phyloP scores from a whole-genome alignment of 2,888 invertebrate genomes.

The Synanthedon andrenaeformis region DNA sequence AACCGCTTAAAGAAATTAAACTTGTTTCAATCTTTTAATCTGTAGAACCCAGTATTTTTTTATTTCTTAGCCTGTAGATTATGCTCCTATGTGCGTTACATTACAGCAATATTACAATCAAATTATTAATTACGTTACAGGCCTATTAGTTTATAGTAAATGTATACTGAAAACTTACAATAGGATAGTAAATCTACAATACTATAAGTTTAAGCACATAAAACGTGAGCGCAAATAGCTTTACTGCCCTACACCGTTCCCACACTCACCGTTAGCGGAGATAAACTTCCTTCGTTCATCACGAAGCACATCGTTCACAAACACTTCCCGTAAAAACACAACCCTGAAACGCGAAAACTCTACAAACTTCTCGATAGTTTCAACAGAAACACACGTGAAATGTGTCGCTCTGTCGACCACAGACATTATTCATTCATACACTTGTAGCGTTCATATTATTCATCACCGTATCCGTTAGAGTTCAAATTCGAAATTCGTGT shows the following conservation, averaged over 20 bases:
- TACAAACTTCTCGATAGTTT: conserved; percentile 15
- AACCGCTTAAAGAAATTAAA: too few relatives aligned
- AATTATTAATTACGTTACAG: too few relatives aligned
- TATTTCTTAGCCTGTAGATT: too few relatives aligned
- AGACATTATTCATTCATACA: conserved; percentile 28
- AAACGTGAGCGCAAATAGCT: too few relatives aligned
- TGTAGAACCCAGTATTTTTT: too few relatives aligned
- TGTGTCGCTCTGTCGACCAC: conserved; percentile 12
- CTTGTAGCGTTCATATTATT: conserved; percentile 28
- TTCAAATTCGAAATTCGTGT: conserved; percentile 22
- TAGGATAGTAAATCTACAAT: too few relatives aligned
- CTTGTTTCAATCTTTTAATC: too few relatives aligned
- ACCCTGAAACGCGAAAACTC: conserved; percentile 16
- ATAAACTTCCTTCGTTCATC: conserved; percentile 43
- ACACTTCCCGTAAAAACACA: conserved; percentile 22
- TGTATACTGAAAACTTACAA: too few relatives aligned
- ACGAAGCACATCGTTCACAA: conserved; percentile 45
- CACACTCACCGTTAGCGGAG: conserved; percentile 42
- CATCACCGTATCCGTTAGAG: conserved; percentile 27
- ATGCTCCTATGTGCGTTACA: too few relatives aligned
- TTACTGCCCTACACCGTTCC: background rate
- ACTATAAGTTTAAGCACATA: too few relatives aligned
- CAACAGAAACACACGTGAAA: conserved; percentile 2
- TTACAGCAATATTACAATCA: too few relatives aligned
- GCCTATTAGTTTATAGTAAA: too few relatives aligned